Conservation (phyloP, 1,140 invertebrate species). For the Tachypleus tridentatus region DNA sequence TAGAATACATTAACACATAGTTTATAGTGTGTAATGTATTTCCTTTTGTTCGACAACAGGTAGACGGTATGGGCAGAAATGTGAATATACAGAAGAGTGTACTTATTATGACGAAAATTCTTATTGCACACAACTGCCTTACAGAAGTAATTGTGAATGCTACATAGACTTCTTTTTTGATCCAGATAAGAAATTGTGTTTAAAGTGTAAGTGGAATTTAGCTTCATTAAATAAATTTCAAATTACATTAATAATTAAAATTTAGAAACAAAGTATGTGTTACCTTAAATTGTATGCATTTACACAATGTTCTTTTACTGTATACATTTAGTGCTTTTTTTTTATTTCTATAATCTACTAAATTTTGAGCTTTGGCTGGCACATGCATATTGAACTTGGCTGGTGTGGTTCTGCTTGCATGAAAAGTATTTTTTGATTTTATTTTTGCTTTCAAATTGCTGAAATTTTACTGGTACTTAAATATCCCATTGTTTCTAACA, state of each 20-base stretch:
- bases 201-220: conserved; percentile 8
- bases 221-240: background rate
- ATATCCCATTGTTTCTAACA: too few relatives aligned
- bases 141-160: conserved; percentile 15
- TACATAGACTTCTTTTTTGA: conserved; percentile 10
- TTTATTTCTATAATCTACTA: too few relatives aligned
- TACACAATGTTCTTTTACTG: too few relatives aligned
- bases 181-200: conserved; percentile 10
- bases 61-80: conserved; percentile 12
- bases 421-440: too few relatives aligned
- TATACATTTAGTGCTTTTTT: too few relatives aligned
- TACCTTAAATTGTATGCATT: too few relatives aligned
- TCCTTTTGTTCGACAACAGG: background rate
- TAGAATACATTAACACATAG: background rate
- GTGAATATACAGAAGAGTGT: conserved; percentile 18
- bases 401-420: too few relatives aligned
- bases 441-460: too few relatives aligned
- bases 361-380: too few relatives aligned
- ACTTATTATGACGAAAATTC: conserved; percentile 13
- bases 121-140: conserved; percentile 15
- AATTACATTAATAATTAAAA: background rate
- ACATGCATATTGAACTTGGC: too few relatives aligned
- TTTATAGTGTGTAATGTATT: background rate
- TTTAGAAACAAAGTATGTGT: too few relatives aligned
- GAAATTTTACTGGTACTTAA: too few relatives aligned